Percentiles rank a stretch among this genome's conserved stretches.
These are phyloP conservation scores for Petroica traversi DNA, from an alignment of 2,113 vertebrate species.

Conservation along the genomic window DNA sequence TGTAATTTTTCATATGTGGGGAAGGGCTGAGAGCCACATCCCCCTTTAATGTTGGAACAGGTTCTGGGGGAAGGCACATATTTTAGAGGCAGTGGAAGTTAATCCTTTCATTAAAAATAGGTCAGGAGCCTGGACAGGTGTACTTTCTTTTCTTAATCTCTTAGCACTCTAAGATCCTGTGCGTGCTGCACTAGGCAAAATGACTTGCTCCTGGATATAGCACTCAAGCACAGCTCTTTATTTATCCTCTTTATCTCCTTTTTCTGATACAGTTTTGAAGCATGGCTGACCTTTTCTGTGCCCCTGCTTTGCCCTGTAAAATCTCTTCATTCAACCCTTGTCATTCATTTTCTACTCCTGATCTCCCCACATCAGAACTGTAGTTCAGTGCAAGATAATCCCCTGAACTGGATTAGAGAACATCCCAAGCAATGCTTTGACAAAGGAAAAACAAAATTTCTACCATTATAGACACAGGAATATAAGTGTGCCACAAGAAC, in stretches of 20 bases:
- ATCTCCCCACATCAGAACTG: background rate
- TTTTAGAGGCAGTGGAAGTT: background rate
- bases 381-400: background rate
- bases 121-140: background rate
- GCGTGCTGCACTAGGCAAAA: background rate
- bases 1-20: background rate
- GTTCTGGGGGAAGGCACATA: background rate
- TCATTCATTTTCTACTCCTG: background rate
- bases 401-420: background rate
- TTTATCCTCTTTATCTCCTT: slow-evolving; percentile 13
- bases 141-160: background rate
- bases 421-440: background rate
- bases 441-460: background rate
- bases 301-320: background rate
- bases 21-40: background rate
- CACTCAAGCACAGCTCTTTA: background rate
- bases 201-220: background rate
- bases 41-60: background rate
- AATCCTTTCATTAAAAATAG: background rate
- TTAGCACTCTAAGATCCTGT: background rate
- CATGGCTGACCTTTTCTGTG: background rate
- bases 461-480: background rate
- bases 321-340: background rate
- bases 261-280: background rate
- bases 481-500: background rate